Evolutionary conservation across 2,113 vertebrate species (phyloP).

Genomic region (Crypturellus undulatus): DNA sequence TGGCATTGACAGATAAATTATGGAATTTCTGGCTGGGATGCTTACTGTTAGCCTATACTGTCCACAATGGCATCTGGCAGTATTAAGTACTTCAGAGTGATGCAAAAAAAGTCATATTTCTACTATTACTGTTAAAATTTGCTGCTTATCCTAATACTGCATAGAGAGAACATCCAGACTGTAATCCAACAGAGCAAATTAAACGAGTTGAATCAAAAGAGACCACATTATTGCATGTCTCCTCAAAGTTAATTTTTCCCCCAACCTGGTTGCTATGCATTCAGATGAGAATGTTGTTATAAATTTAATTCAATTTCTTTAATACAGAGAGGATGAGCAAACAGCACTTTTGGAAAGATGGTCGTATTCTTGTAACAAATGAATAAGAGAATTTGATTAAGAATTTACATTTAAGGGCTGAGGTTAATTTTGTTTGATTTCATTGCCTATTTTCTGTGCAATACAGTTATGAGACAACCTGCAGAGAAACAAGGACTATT

Average conservation of each 20-base stretch:
- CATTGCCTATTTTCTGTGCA: neutral
- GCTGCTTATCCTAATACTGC: neutral
- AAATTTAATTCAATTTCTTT: neutral
- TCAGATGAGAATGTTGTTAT: neutral
- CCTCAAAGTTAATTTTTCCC: neutral
- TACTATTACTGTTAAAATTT: neutral
- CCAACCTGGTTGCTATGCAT: neutral
- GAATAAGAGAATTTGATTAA: neutral
- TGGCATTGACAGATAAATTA: slow-evolving; percentile 40
- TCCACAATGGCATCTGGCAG: neutral
- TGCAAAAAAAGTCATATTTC: neutral
- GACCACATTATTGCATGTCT: neutral
- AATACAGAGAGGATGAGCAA: neutral
- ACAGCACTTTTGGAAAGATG: neutral
- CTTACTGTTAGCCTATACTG: neutral
- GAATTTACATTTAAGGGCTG: neutral
- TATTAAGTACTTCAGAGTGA: neutral
- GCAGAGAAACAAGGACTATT: neutral
- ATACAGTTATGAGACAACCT: neutral
- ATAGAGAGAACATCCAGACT: neutral
- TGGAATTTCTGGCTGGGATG: neutral
- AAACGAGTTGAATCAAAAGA: neutral
- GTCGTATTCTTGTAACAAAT: neutral
- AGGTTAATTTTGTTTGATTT: neutral
- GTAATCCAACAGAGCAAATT: neutral